A percentile compares a stretch with the other conserved stretches of the same genome.
phyloP scores from a whole-genome alignment of 2,113 vertebrate genomes.

The Tupaia tana region DNA sequence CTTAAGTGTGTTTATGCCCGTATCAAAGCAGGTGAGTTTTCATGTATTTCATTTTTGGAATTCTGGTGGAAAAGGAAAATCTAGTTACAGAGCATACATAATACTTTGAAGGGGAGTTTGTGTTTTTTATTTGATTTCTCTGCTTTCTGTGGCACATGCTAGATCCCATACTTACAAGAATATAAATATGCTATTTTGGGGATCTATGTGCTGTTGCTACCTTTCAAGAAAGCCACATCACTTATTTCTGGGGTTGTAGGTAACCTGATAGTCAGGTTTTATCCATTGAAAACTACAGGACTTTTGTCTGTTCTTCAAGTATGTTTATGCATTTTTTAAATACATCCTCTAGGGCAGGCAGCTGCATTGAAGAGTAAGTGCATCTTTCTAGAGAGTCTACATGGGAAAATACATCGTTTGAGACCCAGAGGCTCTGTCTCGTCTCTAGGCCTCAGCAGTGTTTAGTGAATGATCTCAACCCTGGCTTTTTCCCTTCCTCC shows the following conservation, averaged over 20 bases:
- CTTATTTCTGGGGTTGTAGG: constrained; percentile 8
- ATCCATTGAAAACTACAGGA: background rate
- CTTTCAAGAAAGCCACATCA: constrained; percentile 11
- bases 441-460: background rate
- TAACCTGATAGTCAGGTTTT: background rate
- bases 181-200: background rate
- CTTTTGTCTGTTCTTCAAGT: constrained; percentile 25
- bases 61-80: constrained; percentile 50
- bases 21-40: constrained; percentile 35
- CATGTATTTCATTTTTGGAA: constrained; percentile 28
- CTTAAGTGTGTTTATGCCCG: background rate
- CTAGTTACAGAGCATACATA: background rate
- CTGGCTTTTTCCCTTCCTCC: constrained; percentile 68
- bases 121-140: constrained; percentile 25
- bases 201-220: background rate
- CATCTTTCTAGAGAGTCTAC: constrained; percentile 53
- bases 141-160: constrained; percentile 22
- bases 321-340: constrained; percentile 45
- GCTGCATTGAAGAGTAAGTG: constrained; percentile 28
- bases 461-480: constrained; percentile 68
- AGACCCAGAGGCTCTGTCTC: background rate
- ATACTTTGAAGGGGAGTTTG: constrained; percentile 50
- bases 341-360: background rate
- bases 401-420: constrained; percentile 56
- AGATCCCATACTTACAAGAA: constrained; percentile 47